phyloP scores from a whole-genome alignment of 2,113 vertebrate species.

The Marmota flaviventris region DNA sequence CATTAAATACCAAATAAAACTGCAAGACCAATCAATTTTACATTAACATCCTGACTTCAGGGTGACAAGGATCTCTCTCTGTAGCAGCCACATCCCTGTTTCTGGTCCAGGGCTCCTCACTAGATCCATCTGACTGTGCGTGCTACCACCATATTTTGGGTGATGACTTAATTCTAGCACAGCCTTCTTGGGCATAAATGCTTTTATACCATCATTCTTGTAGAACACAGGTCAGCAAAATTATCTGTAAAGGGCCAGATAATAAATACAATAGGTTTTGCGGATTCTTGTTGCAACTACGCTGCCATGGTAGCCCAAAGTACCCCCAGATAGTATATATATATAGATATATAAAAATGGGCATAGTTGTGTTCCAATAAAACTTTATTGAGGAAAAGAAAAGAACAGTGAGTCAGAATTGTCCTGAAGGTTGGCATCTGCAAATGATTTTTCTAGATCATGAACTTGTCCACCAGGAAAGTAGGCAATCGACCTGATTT shows the following conservation, averaged over 20 bases:
- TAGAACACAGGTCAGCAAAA: background rate
- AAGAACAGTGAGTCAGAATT: background rate
- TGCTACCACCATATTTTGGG: background rate
- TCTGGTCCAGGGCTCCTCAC: background rate
- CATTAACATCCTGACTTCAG: background rate
- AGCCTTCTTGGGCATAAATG: background rate
- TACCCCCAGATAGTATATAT: background rate
- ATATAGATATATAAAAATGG: background rate
- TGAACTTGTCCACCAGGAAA: background rate
- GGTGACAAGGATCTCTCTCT: background rate
- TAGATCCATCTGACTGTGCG: background rate
- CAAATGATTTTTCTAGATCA: background rate
- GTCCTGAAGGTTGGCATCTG: background rate
- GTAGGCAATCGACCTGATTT: background rate
- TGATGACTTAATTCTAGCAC: background rate
- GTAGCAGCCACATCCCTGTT: background rate
- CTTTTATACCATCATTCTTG: background rate
- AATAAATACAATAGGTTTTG: background rate
- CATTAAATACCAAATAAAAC: background rate
- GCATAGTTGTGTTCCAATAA: background rate
- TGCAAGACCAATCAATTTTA: background rate
- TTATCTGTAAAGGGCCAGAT: background rate
- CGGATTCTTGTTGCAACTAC: background rate
- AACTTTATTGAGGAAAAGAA: constrained; percentile 17
- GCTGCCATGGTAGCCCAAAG: background rate